These are phyloP conservation scores for Pheosia tremula DNA, from an alignment of 2,888 invertebrate species.

Conservation along the genomic window DNA sequence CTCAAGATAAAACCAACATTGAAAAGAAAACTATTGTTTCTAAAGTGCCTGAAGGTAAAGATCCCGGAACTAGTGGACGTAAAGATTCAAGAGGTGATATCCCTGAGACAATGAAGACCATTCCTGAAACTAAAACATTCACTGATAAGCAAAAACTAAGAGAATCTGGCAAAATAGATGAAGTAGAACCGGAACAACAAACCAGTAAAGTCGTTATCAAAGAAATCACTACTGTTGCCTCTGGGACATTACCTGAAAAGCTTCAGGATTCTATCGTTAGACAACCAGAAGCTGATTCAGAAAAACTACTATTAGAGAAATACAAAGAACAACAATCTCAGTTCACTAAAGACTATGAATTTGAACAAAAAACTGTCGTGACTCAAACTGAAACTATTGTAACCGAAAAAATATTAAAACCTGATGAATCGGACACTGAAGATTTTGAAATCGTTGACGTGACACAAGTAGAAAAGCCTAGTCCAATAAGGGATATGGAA, in stretches of 20 bases:
- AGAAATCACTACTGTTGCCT: slow-evolving; percentile 14
- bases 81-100: slow-evolving; percentile 17
- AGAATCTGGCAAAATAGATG: not conserved
- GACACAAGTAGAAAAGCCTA: slow-evolving; percentile 24
- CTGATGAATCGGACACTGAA: slow-evolving; percentile 7
- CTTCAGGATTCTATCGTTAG: slow-evolving; percentile 1
- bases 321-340: not conserved
- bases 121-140: slow-evolving; percentile 30
- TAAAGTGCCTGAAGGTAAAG: slow-evolving; percentile 19
- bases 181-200: slow-evolving; percentile 9
- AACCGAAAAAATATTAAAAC: slow-evolving; percentile 10
- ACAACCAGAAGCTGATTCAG: not conserved
- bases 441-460: slow-evolving; percentile 12
- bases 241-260: slow-evolving; percentile 9
- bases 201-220: slow-evolving; percentile 12
- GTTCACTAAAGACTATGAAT: slow-evolving; percentile 5
- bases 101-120: slow-evolving; percentile 11
- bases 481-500: slow-evolving; percentile 31
- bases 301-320: not conserved
- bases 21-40: slow-evolving; percentile 17
- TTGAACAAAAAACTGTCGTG: slow-evolving; percentile 6
- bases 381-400: slow-evolving; percentile 11
- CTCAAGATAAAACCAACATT: slow-evolving; percentile 13
- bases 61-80: slow-evolving; percentile 15
- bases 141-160: slow-evolving; percentile 17